These are phyloP conservation scores for Steatornis caripensis DNA, from an alignment of 2,113 vertebrate species.

Conservation along the genomic window DNA sequence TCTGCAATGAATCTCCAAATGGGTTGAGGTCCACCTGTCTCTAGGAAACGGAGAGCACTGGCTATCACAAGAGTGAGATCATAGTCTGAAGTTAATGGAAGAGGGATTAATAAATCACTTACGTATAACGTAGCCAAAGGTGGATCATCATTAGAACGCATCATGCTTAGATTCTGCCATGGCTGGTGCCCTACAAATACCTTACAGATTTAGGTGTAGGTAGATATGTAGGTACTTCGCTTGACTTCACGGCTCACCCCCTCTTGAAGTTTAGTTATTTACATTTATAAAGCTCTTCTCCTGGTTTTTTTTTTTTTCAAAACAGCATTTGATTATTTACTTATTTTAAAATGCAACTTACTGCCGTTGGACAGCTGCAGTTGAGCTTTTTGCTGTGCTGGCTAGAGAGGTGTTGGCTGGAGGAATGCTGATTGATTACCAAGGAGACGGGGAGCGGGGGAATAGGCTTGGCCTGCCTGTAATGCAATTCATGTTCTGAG, in stretches of 20 bases:
- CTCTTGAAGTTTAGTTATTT: not conserved
- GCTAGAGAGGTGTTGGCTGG: not conserved
- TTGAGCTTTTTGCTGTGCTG: not conserved
- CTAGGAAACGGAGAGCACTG: not conserved
- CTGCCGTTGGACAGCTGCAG: not conserved
- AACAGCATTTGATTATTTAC: not conserved
- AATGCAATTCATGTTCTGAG: not conserved
- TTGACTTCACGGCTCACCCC: not conserved
- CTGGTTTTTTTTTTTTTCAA: not conserved
- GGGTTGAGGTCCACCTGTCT: constrained; percentile 10
- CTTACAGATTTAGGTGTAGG: not conserved
- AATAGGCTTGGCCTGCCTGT: not conserved
- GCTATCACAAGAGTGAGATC: constrained; percentile 9
- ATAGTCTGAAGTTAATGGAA: constrained; percentile 43
- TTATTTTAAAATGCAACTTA: not conserved
- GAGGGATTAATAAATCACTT: constrained; percentile 38
- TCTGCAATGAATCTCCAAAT: not conserved
- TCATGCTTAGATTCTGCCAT: not conserved
- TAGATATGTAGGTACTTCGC: not conserved
- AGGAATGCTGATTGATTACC: not conserved
- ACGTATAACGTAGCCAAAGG: not conserved
- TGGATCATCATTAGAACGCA: not conserved
- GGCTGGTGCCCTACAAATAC: not conserved
- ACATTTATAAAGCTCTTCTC: not conserved
- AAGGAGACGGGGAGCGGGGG: not conserved